Conservation (phyloP, 2,888 invertebrate genomes). For the Vesta saturnalis region DNA sequence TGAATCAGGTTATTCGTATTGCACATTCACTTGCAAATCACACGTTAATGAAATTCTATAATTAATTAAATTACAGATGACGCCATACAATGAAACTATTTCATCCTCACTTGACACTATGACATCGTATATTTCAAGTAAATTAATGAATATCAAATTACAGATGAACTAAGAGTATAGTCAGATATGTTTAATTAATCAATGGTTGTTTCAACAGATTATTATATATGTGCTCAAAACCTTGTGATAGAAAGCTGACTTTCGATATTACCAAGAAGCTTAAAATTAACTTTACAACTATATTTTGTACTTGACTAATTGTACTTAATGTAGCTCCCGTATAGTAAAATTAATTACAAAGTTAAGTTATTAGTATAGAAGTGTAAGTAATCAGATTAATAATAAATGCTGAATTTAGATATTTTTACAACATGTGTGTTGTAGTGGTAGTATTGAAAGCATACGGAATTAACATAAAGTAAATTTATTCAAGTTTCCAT, state of each 20-base stretch:
- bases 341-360: too few relatives aligned
- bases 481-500: conserved; percentile 55
- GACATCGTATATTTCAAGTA: conserved; percentile 7
- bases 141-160: conserved; percentile 28
- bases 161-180: conserved; percentile 17
- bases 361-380: too few relatives aligned
- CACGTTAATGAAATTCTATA: conserved; percentile 14
- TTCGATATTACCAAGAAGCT: not conserved
- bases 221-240: not conserved
- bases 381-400: too few relatives aligned
- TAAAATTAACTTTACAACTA: not conserved
- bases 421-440: too few relatives aligned
- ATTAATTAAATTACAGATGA: conserved; percentile 20
- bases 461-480: conserved; percentile 52
- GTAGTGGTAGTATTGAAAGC: conserved; percentile 28
- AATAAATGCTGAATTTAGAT: too few relatives aligned
- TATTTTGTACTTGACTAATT: not conserved
- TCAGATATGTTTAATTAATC: conserved; percentile 14
- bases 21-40: conserved; percentile 6
- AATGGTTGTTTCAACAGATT: not conserved
- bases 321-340: not conserved
- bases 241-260: not conserved
- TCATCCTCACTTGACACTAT: not conserved
- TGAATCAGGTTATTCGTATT: not conserved
- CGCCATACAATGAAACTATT: conserved; percentile 4